These are phyloP conservation scores for Alligator mississippiensis DNA, from an alignment of 2,113 vertebrate species.

Conservation along the genomic window DNA sequence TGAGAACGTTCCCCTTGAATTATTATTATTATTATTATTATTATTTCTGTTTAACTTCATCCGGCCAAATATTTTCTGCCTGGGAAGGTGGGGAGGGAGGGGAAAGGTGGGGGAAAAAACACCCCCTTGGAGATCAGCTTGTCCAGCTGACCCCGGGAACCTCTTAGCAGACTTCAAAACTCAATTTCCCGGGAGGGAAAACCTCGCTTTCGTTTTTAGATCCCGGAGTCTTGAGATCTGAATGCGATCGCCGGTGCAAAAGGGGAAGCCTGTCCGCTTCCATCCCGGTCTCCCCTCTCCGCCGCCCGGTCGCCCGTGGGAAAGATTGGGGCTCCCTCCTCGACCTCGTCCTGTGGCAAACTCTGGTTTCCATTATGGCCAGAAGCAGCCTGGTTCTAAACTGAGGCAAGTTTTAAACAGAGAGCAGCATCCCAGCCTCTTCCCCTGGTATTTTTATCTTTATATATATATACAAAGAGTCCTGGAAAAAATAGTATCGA, in stretches of 20 bases:
- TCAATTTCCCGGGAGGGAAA: background rate
- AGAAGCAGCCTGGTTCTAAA: conserved; percentile 37
- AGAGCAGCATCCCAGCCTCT: conserved; percentile 58
- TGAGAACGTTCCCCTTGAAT: background rate
- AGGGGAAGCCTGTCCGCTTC: background rate
- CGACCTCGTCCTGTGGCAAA: conserved; percentile 28
- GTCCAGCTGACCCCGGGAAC: background rate
- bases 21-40: too few species aligned
- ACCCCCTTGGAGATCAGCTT: background rate
- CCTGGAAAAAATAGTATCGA: background rate
- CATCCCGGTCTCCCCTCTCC: background rate
- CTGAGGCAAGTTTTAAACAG: background rate
- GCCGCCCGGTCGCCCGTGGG: background rate
- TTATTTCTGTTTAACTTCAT: background rate
- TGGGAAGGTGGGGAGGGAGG: background rate
- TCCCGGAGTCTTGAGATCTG: background rate
- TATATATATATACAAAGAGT: background rate
- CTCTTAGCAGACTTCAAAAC: background rate
- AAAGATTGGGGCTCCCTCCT: background rate
- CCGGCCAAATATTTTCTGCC: background rate
- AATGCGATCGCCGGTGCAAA: background rate
- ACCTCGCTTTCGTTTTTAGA: background rate
- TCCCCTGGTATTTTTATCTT: background rate
- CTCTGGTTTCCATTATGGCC: conserved; percentile 64
- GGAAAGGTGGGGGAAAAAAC: too few species aligned